Evolutionary conservation across 1,140 invertebrate species (phyloP), one percentile per base, ranked within the genome.

Genomic region (Aphis craccivora): DNA sequence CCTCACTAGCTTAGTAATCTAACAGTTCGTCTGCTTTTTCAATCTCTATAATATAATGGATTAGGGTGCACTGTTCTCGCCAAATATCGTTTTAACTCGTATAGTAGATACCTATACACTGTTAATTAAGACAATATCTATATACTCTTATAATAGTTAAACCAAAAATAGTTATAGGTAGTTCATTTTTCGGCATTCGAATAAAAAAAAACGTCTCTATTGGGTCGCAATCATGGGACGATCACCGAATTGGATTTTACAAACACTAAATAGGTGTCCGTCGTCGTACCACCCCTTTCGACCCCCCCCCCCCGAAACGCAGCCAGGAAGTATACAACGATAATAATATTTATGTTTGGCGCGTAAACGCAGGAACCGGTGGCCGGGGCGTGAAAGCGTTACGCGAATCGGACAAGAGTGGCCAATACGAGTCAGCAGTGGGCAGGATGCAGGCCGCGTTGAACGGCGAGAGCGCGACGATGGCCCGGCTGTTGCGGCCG

Each of bases 401-500:
- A 9, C 43, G n/a, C 6, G 40, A 90, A 5, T 48, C 92, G 40
- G 35, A 87, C 40, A 51, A 11, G 51, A 37, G 1, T 5, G 51
- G 30, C 25, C 1, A 51, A 22, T 76, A 90, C 88, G 81, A 35
- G 35, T 2, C 53, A 7, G 1, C 93, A 45, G 22, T 93, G 45
- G 40, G 30, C 30, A 5, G 55, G 37, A 51, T 94, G 23, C 51
- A 45, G 45, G 8, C 60, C 22, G 37, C 37, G 25, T 8, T 93
- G n/a, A 89, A 86, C 23, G 67, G 90, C n/a, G 25, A 81, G 40
- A 86, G 53, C 53, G 48, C n/a, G 7, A 51, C 81, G 37, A 88
- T 94, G 76, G 45, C 67, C 30, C 37, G 11, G 4, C 11, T 94
- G 20, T 1, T 93, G 53, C 48, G 81, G 30, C 94, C 94, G 14